Evolutionary conservation across 2,113 vertebrate species (phyloP).

Genomic region (Siphamia tubifer): DNA sequence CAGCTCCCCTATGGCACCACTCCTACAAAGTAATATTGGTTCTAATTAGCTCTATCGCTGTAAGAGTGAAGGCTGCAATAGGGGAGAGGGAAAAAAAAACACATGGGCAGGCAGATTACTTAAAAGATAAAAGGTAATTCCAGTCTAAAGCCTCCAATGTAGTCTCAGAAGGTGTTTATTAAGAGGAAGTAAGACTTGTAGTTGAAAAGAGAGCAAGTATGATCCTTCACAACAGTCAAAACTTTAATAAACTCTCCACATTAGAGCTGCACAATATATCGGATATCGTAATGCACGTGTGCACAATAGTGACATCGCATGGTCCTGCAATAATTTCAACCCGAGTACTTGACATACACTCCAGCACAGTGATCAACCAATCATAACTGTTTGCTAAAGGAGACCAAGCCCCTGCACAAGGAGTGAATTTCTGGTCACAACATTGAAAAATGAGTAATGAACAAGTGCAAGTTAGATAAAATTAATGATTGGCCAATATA

Average conservation of each 20-base stretch:
- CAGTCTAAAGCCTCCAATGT: slow-evolving; percentile 30
- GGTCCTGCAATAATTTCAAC: too few species aligned
- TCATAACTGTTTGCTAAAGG: too few species aligned
- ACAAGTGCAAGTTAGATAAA: too few species aligned
- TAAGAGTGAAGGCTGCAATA: slow-evolving; percentile 6
- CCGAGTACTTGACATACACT: too few species aligned
- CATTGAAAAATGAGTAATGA: too few species aligned
- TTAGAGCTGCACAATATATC: too few species aligned
- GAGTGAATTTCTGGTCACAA: too few species aligned
- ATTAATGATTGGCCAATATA: too few species aligned
- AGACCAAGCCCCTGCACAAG: too few species aligned
- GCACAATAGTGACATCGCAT: too few species aligned
- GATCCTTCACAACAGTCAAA: neutral
- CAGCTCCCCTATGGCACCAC: slow-evolving; percentile 18
- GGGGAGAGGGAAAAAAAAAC: neutral
- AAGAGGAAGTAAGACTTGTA: neutral
- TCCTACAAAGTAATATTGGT: slow-evolving; percentile 32
- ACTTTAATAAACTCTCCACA: slow-evolving; percentile 3
- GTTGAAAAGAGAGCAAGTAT: slow-evolving; percentile 4
- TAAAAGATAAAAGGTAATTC: slow-evolving; percentile 44
- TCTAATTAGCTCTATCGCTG: slow-evolving; percentile 46
- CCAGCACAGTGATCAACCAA: too few species aligned
- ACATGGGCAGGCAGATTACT: slow-evolving; percentile 33
- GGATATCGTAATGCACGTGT: too few species aligned
- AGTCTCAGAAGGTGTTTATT: slow-evolving; percentile 2